Evolutionary conservation across 2,797 vertebrate genomes (phyloP), one percentile per base, ranked within the genome.

Genomic region (Liasis olivaceus): DNA sequence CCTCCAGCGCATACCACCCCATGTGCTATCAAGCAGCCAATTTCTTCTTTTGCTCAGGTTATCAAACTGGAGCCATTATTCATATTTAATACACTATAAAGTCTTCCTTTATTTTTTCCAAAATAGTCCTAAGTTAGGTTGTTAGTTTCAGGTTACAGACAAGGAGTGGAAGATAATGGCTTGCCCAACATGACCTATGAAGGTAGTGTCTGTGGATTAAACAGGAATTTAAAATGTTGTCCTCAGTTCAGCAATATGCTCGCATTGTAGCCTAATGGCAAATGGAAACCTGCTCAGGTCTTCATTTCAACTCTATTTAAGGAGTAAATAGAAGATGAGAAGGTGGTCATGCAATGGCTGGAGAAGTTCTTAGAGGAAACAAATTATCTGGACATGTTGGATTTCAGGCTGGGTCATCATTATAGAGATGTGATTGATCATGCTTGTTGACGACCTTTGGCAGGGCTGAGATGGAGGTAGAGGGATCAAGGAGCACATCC

Each of bases 291-390:
- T 28, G 2, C 47, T 84, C 54, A 87, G 24, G 22, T 2, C 9
- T 84, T n/a, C 62, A n/a, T 64, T 89, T 22, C 42, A 63, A 54
- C 51, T 88, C 54, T 72, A 58, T 26, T 63, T 63, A 64, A 64
- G 4, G 14, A 9, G 14, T 84, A 13, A 86, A 0, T 9, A 5
- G 8, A 3, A 5, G 0, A 0, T 24, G 12, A 24, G 62, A 8
- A 8, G 62, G 62, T 51, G 4, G 51, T 7, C 51, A 51, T 5
- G 7, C 51, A 51, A 51, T 7, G 7, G 4, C 7, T 51, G 51
- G 7, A 51, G 6, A 51, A 3, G 51, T 7, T 51, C 51, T 51
- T 51, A 51, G 51, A 51, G 51, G 51, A 51, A 51, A 51, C 51
- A 51, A 5, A 51, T 51, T 51, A 51, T 51, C 51, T 51, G 51